These are phyloP conservation scores for Loris lydekkerianus DNA, from an alignment of 2,797 vertebrate genomes.

Conservation along the genomic window DNA sequence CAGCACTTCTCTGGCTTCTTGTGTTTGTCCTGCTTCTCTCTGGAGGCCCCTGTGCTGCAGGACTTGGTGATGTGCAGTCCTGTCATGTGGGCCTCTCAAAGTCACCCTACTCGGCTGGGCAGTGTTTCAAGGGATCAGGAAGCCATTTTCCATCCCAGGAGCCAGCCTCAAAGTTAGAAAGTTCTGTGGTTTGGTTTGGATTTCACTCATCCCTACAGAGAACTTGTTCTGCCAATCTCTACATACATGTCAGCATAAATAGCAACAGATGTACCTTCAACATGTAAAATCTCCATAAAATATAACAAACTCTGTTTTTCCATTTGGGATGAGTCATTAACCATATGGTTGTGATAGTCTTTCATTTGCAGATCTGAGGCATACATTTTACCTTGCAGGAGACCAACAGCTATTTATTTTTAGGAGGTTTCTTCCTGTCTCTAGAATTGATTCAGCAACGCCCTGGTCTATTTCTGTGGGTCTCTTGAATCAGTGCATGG, in stretches of 20 bases:
- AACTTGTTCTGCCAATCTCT: conserved; percentile 90
- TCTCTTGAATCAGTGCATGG: conserved; percentile 72
- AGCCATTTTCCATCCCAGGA: conserved; percentile 84
- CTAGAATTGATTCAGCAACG: conserved; percentile 20
- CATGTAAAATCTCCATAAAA: conserved; percentile 90
- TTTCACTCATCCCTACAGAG: conserved; percentile 90
- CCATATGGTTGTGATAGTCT: conserved; percentile 90
- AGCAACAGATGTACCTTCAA: conserved; percentile 92
- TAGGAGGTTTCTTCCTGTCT: conserved; percentile 68
- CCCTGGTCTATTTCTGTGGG: conserved; percentile 72
- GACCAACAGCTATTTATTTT: conserved; percentile 69
- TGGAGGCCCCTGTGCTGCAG: background rate
- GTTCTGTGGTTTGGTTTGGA: conserved; percentile 92
- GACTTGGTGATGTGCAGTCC: conserved; percentile 33
- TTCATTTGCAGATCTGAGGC: conserved; percentile 83
- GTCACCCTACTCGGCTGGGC: conserved; percentile 85
- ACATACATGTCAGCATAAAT: conserved; percentile 92
- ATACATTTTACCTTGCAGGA: conserved; percentile 81
- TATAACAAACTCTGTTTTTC: conserved; percentile 90
- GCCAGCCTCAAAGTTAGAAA: conserved; percentile 88
- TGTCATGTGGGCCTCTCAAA: conserved; percentile 73
- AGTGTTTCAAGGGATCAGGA: conserved; percentile 87
- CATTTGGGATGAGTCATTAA: conserved; percentile 91
- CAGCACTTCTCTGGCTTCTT: background rate
- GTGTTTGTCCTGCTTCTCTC: background rate